Base-by-base conservation (phyloP, 2,888 invertebrate genomes). In the Drosophila subquinaria region DNA sequence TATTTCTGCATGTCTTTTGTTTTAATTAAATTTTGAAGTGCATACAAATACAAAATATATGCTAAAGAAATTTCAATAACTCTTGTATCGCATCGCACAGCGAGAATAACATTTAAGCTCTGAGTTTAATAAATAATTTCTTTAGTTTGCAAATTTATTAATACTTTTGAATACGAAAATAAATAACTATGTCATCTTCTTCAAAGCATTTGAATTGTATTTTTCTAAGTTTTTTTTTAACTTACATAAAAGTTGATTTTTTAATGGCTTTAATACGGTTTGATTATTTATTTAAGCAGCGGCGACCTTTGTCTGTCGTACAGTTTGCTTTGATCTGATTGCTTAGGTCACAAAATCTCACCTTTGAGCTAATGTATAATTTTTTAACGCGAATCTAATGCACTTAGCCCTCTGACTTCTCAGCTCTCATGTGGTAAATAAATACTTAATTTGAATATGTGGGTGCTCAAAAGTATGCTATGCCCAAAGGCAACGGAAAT, bases 381-480 rank as follows among this genome's bases (percentile, higher is more conserved):
- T 33, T 35, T 56, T 20, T 38, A 40, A 13, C 15, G 30, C n/a
- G 42, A 63, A 11, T 53, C 17, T 36, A 43, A 11, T 17, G 40
- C 48, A 64, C 48, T 40, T 42, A 10, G 30, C 10, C 17, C 56
- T 33, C 33, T 20, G 15, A 23, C 4, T 42, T 42, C 13, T 8
- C 20, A 17, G 40, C 59, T 38, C 36, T 27, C 30, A 13, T 42
- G 38, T 62, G 51, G 57, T 55, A 76, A 82, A 82, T 64, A 66
- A 79, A 77, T 69, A 66, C 68, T 52, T 64, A 82, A 75, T 82
- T 73, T 55, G 57, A 66, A 53, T 69, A 47, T 43, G 15, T 52
- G 67, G 20, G 47, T 60, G 68, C 76, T 72, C 43, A 45, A 70
- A 79, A 82, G 88, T 84, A 82, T 83, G 73, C 77, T 75, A 69